A percentile compares a stretch with the other conserved stretches of the same genome.
These are phyloP conservation scores for Orthosia gracilis DNA, from an alignment of 2,888 invertebrate species.

Conservation along the genomic window DNA sequence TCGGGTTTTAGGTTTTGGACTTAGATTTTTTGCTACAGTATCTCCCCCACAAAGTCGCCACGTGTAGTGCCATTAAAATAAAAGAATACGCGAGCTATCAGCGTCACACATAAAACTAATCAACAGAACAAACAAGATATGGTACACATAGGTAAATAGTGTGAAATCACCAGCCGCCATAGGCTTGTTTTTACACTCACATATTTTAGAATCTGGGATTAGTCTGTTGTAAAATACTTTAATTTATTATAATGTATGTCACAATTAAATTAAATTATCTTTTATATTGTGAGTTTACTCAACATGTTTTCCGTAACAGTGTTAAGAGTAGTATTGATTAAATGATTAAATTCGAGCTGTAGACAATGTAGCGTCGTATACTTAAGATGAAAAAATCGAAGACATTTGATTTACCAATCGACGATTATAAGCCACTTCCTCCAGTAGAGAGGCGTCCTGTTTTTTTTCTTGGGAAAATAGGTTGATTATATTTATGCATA, in stretches of 20 bases:
- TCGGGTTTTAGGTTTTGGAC: too few relatives aligned
- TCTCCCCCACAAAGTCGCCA: background rate
- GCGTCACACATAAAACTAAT: slow-evolving; percentile 49
- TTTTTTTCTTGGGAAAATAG: too few relatives aligned
- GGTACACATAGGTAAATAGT: slow-evolving; percentile 31
- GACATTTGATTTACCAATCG: too few relatives aligned
- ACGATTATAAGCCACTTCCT: too few relatives aligned
- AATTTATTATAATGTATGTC: slow-evolving; percentile 23
- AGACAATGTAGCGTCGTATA: too few relatives aligned
- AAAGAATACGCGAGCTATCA: slow-evolving; percentile 39
- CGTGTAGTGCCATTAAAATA: slow-evolving; percentile 18
- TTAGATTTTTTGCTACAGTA: background rate
- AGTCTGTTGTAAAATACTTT: slow-evolving; percentile 4
- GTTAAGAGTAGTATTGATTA: too few relatives aligned
- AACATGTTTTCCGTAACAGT: too few relatives aligned
- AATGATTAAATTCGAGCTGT: too few relatives aligned
- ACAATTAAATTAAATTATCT: background rate
- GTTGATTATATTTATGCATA: too few relatives aligned
- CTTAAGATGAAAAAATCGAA: too few relatives aligned
- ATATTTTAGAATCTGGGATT: slow-evolving; percentile 35
- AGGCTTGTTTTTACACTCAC: slow-evolving; percentile 27
- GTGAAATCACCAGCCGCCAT: slow-evolving; percentile 20
- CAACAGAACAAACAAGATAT: slow-evolving; percentile 58
- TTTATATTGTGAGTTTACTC: background rate
- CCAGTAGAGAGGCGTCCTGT: too few relatives aligned